Base-by-base conservation (phyloP, 2,113 vertebrate genomes). In the Lipotes vexillifer region DNA sequence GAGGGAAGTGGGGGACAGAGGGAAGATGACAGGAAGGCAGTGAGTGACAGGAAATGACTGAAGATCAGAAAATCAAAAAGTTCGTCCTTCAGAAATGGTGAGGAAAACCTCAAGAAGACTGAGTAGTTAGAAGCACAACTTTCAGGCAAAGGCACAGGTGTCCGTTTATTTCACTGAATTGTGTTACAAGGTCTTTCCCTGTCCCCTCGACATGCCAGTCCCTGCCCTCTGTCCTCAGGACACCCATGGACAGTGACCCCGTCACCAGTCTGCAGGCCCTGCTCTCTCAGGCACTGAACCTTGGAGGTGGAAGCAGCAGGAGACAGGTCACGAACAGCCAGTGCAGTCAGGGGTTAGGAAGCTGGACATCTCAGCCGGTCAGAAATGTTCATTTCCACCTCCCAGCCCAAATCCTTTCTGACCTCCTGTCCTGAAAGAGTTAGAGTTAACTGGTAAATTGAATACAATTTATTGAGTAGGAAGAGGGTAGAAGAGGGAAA, bases 101-200 rank as follows among this genome's bases (percentile, higher is more conserved):
- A 69, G 15, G 29, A 17, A 75, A 49, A 4, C 8, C 13, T 41
- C 23, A 18, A 84, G 83, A 86, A 18, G 31, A 3, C 1, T 5
- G 1, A 66, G 41, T 36, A 5, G 4, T 9, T 86, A 9, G 63
- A 75, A 84, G 13, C 4, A 33, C 41, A 33, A 29, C 31, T 46
- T 44, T 36, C 27, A 89, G 33, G 55, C 41, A 25, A 69, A n/a
- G 18, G 17, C 1, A 1, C 0, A 1, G 4, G 27, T 29, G 14
- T 75, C 72, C 31, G n/a, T 33, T 33, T 44, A 44, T 12, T 57
- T 66, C 18, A 1, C 29, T 20, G 2, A 65, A 11, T 69, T 72
- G 71, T 49, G 33, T 20, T 23, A 41, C 23, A 15, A 14, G n/a
- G 46, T 63, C 57, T 63, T 88, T 14, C 33, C n/a, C 55, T 55